Evolutionary conservation across 2,113 vertebrate species (phyloP), one percentile per base, ranked within the genome.

Genomic region (Phaetusa simplex): DNA sequence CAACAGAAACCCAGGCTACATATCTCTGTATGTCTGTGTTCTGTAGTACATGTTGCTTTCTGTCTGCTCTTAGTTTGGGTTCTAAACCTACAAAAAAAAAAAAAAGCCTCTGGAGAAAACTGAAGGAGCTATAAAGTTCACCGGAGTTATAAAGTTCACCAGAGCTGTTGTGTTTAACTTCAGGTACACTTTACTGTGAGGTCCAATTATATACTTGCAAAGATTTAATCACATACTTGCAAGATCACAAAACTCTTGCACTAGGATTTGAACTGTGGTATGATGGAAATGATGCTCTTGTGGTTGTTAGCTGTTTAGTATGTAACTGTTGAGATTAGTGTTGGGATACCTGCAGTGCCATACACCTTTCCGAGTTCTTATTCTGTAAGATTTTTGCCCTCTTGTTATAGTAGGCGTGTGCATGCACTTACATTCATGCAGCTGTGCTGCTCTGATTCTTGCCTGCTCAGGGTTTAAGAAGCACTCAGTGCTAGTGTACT

Each of bases 401-500:
- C 6, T n/a, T 10, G 1, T 65, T 90, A 34, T 2, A 49, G 40
- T 71, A 12, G 53, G 27, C 1, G 2, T 42, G n/a, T 43, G 74
- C 27, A 14, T 43, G 27, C 21, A 4, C 12, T 20, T 50, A n/a
- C 3, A n/a, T 65, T 76, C 22, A 22, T 62, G 45, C 32, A 56
- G 30, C 53, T 66, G 17, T 56, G 30, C 69, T 85, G 42, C 76
- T 94, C 19, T 40, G 12, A 18, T 69, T 86, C 52, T 49, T 86
- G 53, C 30, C 81, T 91, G 55, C 5, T 86, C 36, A 14, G 56
- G 58, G 20, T 88, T 85, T 55, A 61, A 65, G 70, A 71, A 19
- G 10, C 50, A 21, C 30, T 59, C 4, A 1, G 22, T 59, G 61
- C 61, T 78, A 0, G 0, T 53, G 13, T 82, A 59, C 3, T n/a